Evolutionary conservation across 2,888 invertebrate genomes (phyloP).

Genomic region (Ectemnius continuus): DNA sequence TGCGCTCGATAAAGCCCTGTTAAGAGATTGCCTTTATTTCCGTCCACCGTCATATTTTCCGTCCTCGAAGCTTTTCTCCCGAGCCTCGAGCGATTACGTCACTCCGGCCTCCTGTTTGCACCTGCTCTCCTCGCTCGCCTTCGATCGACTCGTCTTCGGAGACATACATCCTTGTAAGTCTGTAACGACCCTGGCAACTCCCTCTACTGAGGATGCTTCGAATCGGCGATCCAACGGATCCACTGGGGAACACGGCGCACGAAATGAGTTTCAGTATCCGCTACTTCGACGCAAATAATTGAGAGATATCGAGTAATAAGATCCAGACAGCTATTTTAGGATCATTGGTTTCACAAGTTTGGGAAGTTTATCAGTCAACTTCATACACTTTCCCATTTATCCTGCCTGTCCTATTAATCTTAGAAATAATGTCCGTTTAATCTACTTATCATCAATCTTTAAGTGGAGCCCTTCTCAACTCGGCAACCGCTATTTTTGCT

Average conservation of each 20-base stretch:
- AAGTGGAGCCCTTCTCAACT: too few relatives aligned
- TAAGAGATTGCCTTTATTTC: conserved; percentile 8
- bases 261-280: not conserved
- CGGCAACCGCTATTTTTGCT: too few relatives aligned
- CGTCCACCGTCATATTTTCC: not conserved
- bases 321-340: too few relatives aligned
- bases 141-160: conserved; percentile 26
- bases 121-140: conserved; percentile 22
- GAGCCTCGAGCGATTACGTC: conserved; percentile 38
- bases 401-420: too few relatives aligned
- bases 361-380: too few relatives aligned
- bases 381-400: too few relatives aligned
- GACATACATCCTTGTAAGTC: conserved; percentile 16
- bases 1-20: not conserved
- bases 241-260: not conserved
- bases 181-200: conserved; percentile 21
- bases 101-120: conserved; percentile 20
- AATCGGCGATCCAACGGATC: not conserved
- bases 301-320: too few relatives aligned
- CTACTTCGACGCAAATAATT: too few relatives aligned
- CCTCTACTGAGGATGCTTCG: not conserved
- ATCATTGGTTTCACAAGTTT: too few relatives aligned
- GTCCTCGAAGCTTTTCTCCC: conserved; percentile 9
- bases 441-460: too few relatives aligned
- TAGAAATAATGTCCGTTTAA: too few relatives aligned